Conservation (phyloP, 2,797 vertebrate species). For the Urophycis tenuis region DNA sequence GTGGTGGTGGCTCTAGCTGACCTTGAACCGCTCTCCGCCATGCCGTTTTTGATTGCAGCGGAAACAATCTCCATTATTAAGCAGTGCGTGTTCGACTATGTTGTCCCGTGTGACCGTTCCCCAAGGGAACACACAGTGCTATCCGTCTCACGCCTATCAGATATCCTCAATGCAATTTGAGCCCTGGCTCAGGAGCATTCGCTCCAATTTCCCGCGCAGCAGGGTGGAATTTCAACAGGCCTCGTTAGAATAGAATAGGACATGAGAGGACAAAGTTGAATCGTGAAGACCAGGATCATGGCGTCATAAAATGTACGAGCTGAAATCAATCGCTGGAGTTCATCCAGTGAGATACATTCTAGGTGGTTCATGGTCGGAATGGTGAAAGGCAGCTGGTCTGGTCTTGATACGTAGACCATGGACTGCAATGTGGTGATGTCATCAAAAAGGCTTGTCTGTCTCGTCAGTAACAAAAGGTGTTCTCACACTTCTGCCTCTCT, state of each 20-base stretch:
- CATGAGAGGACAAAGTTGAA: not conserved
- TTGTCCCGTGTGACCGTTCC: slow-evolving; percentile 23
- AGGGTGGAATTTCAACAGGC: not conserved
- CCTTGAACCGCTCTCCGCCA: slow-evolving; percentile 6
- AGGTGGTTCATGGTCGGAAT: not conserved
- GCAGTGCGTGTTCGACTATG: slow-evolving; percentile 8
- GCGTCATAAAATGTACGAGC: not conserved
- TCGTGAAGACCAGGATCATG: not conserved
- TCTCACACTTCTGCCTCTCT: not conserved
- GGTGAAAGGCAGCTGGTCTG: not conserved
- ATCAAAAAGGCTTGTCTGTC: not conserved
- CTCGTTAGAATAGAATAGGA: not conserved
- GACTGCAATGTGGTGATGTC: not conserved
- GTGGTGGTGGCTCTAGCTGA: slow-evolving; percentile 15
- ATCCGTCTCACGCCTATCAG: slow-evolving; percentile 53
- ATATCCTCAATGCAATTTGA: slow-evolving; percentile 35
- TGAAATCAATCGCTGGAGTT: not conserved
- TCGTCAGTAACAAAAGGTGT: not conserved
- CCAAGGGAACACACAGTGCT: slow-evolving; percentile 14
- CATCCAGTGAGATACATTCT: not conserved
- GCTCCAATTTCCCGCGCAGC: slow-evolving; percentile 18
- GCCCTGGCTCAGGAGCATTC: slow-evolving; percentile 7
- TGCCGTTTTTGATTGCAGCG: not conserved
- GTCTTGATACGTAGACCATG: not conserved
- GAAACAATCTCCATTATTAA: slow-evolving; percentile 40